Evolutionary conservation across 1,140 invertebrate genomes (phyloP), one percentile per base, ranked within the genome.

Genomic region (Antheraea pernyi): DNA sequence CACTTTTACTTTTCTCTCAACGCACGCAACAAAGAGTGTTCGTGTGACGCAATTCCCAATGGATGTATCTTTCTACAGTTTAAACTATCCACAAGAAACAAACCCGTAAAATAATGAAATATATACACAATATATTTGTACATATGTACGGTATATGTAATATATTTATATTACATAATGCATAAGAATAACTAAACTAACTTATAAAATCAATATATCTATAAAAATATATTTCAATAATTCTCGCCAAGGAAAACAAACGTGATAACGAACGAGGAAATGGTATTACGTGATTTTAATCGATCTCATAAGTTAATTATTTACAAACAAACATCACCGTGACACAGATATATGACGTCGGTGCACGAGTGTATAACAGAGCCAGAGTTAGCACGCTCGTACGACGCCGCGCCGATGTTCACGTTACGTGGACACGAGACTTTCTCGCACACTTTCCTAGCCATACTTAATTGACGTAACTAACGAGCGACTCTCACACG

Each of bases 391-490:
- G 77, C 81, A 78, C 85, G 75, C 63, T 81, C 69, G 75, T 75
- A 22, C 71, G 70, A 46, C 67, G 71, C 62, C 16, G n/a, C 18
- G 30, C 46, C 46, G 64, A 65, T 48, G 64, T 70, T 79, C 71
- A 76, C 75, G 82, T 89, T 89, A 88, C 86, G 88, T 89, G 81
- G 72, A 72, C 73, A 67, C 39, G 72, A 81, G 72, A 89, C 89
- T 91, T 91, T 91, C 88, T 86, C 86, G 85, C 81, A 74, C 85
- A 82, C 88, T 91, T 91, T 91, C 88, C 86, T 90, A 79, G 84
- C 76, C 76, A 82, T 78, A n/a, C n/a, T 83, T 88, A 89, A 89
- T 91, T 89, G 88, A 92, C 88, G 90, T 91, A 92, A 91, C 88
- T 79, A 86, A 83, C 84, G 80, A 89, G 78, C 83, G 79, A 86